Percentiles rank a stretch among this genome's conserved stretches.
These are phyloP conservation scores for Eurytoma californica DNA, from an alignment of 2,888 invertebrate genomes.

Conservation along the genomic window DNA sequence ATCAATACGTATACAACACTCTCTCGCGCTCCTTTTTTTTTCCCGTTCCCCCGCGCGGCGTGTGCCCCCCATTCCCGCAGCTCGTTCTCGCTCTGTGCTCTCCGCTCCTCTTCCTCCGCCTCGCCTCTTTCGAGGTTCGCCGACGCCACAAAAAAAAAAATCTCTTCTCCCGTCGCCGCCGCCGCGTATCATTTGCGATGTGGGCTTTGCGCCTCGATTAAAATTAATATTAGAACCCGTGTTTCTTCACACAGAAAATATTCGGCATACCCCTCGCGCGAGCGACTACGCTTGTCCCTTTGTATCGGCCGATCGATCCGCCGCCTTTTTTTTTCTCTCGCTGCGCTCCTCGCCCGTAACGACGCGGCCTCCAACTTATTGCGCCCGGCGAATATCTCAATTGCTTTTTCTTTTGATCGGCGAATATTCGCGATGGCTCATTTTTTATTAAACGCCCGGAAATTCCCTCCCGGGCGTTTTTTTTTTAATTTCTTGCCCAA, in stretches of 20 bases:
- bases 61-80: constrained; percentile 15
- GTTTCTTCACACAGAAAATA: constrained; percentile 72
- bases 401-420: background rate
- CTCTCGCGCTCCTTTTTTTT: constrained; percentile 56
- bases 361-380: background rate
- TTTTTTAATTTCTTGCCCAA: background rate
- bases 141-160: constrained; percentile 59
- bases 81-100: constrained; percentile 54
- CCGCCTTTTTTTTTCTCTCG: constrained; percentile 15
- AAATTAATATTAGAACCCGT: constrained; percentile 73
- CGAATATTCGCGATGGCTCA: background rate
- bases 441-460: too few species aligned
- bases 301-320: constrained; percentile 41
- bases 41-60: constrained; percentile 7
- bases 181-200: constrained; percentile 61
- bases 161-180: constrained; percentile 54
- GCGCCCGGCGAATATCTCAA: constrained; percentile 17
- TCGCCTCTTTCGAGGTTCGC: constrained; percentile 57
- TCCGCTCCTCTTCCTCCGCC: constrained; percentile 42
- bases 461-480: background rate
- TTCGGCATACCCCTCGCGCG: constrained; percentile 56
- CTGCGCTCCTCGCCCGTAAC: background rate
- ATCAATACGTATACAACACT: constrained; percentile 67
- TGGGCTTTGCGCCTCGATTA: constrained; percentile 69
- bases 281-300: constrained; percentile 17